Conservation (phyloP, 2,113 vertebrate genomes). For the Phalacrocorax pelagicus region DNA sequence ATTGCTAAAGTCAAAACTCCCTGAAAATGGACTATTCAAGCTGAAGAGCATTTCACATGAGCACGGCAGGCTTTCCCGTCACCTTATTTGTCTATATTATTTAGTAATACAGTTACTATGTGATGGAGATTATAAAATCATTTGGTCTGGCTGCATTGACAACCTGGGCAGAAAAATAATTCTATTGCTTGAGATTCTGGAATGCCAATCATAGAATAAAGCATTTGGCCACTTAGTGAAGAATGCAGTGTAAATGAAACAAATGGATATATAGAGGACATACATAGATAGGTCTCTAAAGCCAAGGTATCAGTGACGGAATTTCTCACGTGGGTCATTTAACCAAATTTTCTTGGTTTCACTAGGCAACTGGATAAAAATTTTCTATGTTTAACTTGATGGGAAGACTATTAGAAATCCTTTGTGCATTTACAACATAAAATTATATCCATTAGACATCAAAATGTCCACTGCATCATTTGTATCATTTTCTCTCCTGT, state of each 20-base stretch:
- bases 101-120: neutral
- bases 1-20: conserved; percentile 25
- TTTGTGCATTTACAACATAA: neutral
- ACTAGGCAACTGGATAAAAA: neutral
- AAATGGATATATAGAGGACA: neutral
- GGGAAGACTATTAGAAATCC: neutral
- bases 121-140: conserved; percentile 7
- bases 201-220: neutral
- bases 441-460: neutral
- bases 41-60: neutral
- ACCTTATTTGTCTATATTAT: conserved; percentile 24
- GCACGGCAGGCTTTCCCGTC: neutral
- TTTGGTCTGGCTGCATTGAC: neutral
- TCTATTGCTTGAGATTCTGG: neutral
- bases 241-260: neutral
- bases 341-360: neutral
- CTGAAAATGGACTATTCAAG: conserved; percentile 19
- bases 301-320: neutral
- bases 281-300: neutral
- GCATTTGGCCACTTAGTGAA: neutral
- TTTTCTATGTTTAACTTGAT: neutral
- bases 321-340: neutral
- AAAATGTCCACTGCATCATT: neutral
- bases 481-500: neutral
- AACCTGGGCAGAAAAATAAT: neutral